Percentiles rank a stretch among this genome's conserved stretches.
Conservation (phyloP, 2,888 invertebrate genomes). For the Euphydryas editha region DNA sequence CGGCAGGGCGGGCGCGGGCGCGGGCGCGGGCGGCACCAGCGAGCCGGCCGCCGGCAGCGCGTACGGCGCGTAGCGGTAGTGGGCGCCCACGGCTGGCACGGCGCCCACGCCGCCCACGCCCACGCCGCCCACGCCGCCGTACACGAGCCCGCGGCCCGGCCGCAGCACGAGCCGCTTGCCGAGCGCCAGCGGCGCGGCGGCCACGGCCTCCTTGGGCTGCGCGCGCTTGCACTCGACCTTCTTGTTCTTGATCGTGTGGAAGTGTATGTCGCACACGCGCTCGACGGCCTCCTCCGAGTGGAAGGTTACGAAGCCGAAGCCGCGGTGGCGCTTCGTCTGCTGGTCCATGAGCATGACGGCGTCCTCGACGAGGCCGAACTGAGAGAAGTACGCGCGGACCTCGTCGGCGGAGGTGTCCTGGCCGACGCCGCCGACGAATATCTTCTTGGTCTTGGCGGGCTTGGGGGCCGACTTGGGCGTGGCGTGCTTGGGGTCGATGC, state of each 20-base stretch:
- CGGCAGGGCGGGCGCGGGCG: constrained; percentile 84
- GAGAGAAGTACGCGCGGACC: constrained; percentile 94
- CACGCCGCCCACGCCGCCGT: constrained; percentile 76
- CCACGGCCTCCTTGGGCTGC: constrained; percentile 94
- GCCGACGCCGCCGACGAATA: constrained; percentile 95
- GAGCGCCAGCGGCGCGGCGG: constrained; percentile 86
- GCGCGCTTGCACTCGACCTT: constrained; percentile 96
- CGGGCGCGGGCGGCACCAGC: constrained; percentile 80
- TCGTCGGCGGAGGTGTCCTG: constrained; percentile 96
- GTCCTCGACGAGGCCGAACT: constrained; percentile 95
- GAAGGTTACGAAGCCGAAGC: constrained; percentile 96
- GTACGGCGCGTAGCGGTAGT: constrained; percentile 79
- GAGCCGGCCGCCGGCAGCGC: constrained; percentile 81
- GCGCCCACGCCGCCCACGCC: constrained; percentile 69
- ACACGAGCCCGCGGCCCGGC: constrained; percentile 86
- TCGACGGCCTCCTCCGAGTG: constrained; percentile 96
- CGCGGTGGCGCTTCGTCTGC: constrained; percentile 95
- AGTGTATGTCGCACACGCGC: constrained; percentile 96
- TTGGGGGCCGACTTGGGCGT: constrained; percentile 95
- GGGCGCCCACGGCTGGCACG: constrained; percentile 53
- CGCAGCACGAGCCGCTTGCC: constrained; percentile 89
- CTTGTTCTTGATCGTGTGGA: constrained; percentile 96
- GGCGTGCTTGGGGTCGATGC: constrained; percentile 97
- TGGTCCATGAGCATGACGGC: constrained; percentile 97
- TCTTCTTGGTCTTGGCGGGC: constrained; percentile 95